Percentiles rank a stretch among this genome's conserved stretches.
Conservation (phyloP, 2,797 vertebrate genomes). For the Rhinogobio ventralis region DNA sequence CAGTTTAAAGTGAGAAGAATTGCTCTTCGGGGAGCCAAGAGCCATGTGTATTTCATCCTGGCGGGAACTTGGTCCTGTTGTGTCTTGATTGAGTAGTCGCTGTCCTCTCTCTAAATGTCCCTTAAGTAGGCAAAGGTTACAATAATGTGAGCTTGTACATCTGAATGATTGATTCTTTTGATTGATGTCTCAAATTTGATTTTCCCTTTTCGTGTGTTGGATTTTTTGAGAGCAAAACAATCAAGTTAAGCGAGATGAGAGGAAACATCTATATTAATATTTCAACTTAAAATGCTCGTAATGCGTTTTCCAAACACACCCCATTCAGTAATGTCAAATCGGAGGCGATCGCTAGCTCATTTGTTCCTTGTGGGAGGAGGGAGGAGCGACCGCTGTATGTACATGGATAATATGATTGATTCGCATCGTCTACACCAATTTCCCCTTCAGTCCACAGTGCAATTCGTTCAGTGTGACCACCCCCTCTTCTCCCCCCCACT, state of each 20-base stretch:
- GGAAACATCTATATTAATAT: constrained; percentile 65
- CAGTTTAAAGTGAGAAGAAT: constrained; percentile 54
- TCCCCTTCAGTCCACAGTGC: constrained; percentile 55
- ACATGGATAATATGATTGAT: constrained; percentile 65
- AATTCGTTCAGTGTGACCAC: constrained; percentile 48
- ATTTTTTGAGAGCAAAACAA: constrained; percentile 53
- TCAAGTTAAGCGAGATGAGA: constrained; percentile 59
- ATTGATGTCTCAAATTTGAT: constrained; percentile 60
- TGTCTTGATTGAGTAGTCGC: constrained; percentile 12
- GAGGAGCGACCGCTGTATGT: constrained; percentile 52
- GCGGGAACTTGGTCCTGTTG: constrained; percentile 34
- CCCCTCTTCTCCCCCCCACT: not conserved
- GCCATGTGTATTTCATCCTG: constrained; percentile 38
- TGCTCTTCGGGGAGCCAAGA: constrained; percentile 49
- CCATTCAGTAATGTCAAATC: constrained; percentile 62
- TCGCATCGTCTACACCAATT: constrained; percentile 55
- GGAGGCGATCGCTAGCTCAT: constrained; percentile 63
- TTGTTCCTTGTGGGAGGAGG: constrained; percentile 58
- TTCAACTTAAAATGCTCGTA: constrained; percentile 61
- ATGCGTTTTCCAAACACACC: constrained; percentile 60
- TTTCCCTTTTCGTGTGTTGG: constrained; percentile 52
- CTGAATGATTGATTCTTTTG: constrained; percentile 53
- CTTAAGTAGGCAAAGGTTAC: constrained; percentile 42
- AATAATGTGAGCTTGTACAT: constrained; percentile 44
- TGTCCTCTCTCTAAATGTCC: constrained; percentile 33